Evolutionary conservation across 2,113 vertebrate genomes (phyloP), one percentile per base, ranked within the genome.

Genomic region (Aphyosemion australe): DNA sequence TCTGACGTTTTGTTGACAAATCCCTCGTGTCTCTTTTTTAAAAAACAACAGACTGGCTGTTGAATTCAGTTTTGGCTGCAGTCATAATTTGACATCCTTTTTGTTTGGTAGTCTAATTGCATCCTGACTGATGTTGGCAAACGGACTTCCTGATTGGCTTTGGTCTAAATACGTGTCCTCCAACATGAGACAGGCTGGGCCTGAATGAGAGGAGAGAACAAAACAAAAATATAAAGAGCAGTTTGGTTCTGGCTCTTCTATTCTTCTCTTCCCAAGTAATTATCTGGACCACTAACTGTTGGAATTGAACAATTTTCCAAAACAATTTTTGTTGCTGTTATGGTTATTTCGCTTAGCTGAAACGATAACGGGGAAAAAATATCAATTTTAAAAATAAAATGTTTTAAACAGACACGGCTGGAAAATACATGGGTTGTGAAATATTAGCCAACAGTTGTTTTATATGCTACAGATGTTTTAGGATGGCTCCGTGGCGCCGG

Each of bases 211-310:
- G 60, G 46, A 34, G n/a, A 50, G 16, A 66, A 68, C 39, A 39
- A 63, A 61, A 66, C 65, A n/a, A 18, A 58, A 75, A 51, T 45
- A 58, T 69, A 73, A 72, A 20, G 10, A 55, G 32, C 14, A 69
- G 50, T 45, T 72, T 55, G 15, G 72, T 76, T 47, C 37, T 9
- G 66, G 69, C 74, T 50, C 31, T 8, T 63, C 61, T 58, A 43
- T 76, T 74, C 54, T 63, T 54, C 77, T 52, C 69, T 86, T 88
- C 85, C 69, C 69, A 84, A 74, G 68, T 86, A 86, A 90, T 92
- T 92, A 92, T 89, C 66, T 34, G 82, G 78, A 87, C 79, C 80
- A 84, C 82, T 82, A 82, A 83, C 74, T 75, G 68, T 72, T 78
- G 82, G 66, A 78, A 83, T 86, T 65, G 65, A 79, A 80, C 74